Base-by-base conservation (phyloP, 2,888 invertebrate genomes). In the Rhagonycha fulva region DNA sequence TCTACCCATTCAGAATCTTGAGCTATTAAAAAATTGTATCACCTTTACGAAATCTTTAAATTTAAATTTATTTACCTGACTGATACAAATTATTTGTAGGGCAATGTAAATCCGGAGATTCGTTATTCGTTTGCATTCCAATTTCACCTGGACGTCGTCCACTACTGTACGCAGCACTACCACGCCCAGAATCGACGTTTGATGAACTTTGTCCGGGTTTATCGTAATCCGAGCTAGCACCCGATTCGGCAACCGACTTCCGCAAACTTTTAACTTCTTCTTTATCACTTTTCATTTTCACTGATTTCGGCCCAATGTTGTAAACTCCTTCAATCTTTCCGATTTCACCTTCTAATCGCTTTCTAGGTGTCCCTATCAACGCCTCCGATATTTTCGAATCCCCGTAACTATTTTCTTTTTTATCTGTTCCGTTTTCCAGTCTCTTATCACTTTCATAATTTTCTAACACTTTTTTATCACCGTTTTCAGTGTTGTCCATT, bases 1-100 rank as follows among this genome's bases (percentile, higher is more conserved):
- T 94, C 94, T 1, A 94, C 94, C 95, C 95, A 95, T 87, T 95
- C 94, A 30, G 93, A 91, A 82, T 94, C 94, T 80, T 91, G 91
- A 30, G 89, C 91, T 88, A 4, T 62, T 70, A 23, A 28, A 12
- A 14, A 32, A 32, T 14, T 14, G 1, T 19, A 32, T n/a, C 47
- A 66, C 9, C 14, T 61, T 12, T n/a, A 14, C 32, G 62, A 63
- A 63, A 71, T 14, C 9, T 5, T 30, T 12, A 9, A 14, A 24
- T 11, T 12, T 0, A 19, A 60, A 66, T 12, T 4, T 24, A 7
- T n/a, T 66, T 76, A 81, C 81, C 80, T 73, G 80, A 70, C 23
- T 77, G 76, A 76, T 81, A 80, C 14, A 81, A 62, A 72, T 86
- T 85, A 71, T 84, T 81, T 72, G 75, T 14, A 71, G 72, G 70